Conservation (phyloP, 2,888 invertebrate species). For the Dendrolimus pini region DNA sequence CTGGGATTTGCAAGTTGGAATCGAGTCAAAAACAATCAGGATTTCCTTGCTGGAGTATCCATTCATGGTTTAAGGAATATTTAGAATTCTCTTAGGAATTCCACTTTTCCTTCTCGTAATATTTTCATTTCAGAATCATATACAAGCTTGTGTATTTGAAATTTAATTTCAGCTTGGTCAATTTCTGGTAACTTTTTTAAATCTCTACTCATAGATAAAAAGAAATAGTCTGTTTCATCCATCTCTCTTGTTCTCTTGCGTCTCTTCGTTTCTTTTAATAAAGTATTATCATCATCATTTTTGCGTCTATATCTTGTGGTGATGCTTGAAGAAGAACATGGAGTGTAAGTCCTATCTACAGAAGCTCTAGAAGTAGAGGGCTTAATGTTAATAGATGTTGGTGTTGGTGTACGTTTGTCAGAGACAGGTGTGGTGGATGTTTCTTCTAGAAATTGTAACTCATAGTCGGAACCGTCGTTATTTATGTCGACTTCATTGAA, state of each 20-base stretch:
- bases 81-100: background rate
- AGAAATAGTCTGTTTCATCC: slow-evolving; percentile 8
- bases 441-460: background rate
- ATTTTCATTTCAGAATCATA: slow-evolving; percentile 8
- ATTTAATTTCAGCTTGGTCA: slow-evolving; percentile 12
- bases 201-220: slow-evolving; percentile 11
- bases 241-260: background rate
- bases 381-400: too few relatives aligned
- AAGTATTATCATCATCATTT: background rate
- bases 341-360: background rate
- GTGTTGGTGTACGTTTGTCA: background rate
- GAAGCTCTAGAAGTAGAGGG: too few relatives aligned
- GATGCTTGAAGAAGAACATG: background rate
- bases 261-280: background rate
- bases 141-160: slow-evolving; percentile 10
- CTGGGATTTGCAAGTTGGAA: background rate
- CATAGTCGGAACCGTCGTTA: background rate
- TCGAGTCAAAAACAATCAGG: too few relatives aligned
- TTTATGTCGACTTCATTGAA: background rate
- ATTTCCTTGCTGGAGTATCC: too few relatives aligned
- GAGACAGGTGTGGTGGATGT: background rate
- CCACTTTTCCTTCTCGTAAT: background rate
- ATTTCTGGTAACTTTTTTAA: slow-evolving; percentile 10
- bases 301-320: background rate
- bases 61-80: background rate